Evolutionary conservation across 2,888 invertebrate genomes (phyloP).

Genomic region (Meliscaeva auricollis): DNA sequence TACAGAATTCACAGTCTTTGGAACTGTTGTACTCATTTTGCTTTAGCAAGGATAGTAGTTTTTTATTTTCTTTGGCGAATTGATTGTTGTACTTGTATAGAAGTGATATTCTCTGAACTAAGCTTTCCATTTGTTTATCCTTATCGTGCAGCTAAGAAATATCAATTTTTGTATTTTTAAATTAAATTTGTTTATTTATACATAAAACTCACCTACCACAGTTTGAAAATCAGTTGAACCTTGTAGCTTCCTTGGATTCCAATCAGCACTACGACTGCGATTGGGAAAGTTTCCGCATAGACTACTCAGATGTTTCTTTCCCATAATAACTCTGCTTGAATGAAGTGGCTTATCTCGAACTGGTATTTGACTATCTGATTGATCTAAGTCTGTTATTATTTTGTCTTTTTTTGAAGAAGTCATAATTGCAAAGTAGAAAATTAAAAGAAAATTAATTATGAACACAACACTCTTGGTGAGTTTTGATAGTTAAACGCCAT

Average conservation of each 20-base stretch:
- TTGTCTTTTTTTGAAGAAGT: slow-evolving; percentile 34
- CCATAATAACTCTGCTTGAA: slow-evolving; percentile 31
- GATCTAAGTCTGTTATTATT: slow-evolving; percentile 58
- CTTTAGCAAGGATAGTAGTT: slow-evolving; percentile 85
- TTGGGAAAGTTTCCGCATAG: slow-evolving; percentile 81
- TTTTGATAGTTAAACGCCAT: slow-evolving; percentile 50
- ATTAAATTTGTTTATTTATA: neutral
- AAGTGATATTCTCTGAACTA: slow-evolving; percentile 87
- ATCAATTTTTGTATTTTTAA: neutral
- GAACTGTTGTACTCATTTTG: slow-evolving; percentile 82
- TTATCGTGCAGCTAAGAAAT: slow-evolving; percentile 86
- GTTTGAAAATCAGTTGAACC: slow-evolving; percentile 9
- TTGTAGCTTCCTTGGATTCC: slow-evolving; percentile 61
- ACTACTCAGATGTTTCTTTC: slow-evolving; percentile 79
- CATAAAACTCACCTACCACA: slow-evolving; percentile 38
- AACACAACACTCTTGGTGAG: neutral
- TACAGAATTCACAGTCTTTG: slow-evolving; percentile 81
- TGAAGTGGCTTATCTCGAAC: slow-evolving; percentile 35
- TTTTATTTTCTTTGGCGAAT: slow-evolving; percentile 87
- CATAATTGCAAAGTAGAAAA: slow-evolving; percentile 20
- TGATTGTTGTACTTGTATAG: slow-evolving; percentile 87
- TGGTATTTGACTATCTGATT: slow-evolving; percentile 44
- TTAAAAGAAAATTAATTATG: neutral
- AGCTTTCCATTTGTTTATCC: slow-evolving; percentile 86
- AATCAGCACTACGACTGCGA: slow-evolving; percentile 81